Evolutionary conservation across 2,113 vertebrate genomes (phyloP).

Genomic region (Dromaius novaehollandiae): DNA sequence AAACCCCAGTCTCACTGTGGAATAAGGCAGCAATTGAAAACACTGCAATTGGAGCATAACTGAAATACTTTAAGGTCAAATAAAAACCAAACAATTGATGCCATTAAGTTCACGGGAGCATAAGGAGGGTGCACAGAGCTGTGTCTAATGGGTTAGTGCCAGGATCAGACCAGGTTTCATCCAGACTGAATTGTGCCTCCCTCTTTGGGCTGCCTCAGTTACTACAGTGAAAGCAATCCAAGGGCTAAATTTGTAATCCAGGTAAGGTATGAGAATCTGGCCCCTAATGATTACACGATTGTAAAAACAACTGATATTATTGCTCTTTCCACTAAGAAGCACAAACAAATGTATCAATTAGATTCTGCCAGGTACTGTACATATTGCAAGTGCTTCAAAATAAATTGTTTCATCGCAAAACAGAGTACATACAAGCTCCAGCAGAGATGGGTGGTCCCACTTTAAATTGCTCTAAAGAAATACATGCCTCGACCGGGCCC

Average conservation of each 20-base stretch:
- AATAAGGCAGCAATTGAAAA: conserved; percentile 6
- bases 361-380: not conserved
- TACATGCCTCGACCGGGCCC: not conserved
- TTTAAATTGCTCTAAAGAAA: not conserved
- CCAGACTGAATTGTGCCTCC: not conserved
- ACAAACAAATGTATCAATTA: not conserved
- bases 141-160: not conserved
- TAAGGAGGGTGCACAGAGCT: not conserved
- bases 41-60: not conserved
- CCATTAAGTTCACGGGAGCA: conserved; percentile 4
- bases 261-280: not conserved
- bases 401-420: not conserved
- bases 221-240: not conserved
- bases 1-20: not conserved
- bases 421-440: not conserved
- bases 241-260: not conserved
- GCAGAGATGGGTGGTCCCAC: not conserved
- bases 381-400: not conserved
- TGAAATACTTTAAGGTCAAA: conserved; percentile 25
- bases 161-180: not conserved
- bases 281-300: not conserved
- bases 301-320: not conserved
- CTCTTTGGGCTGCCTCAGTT: not conserved
- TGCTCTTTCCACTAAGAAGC: not conserved
- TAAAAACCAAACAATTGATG: not conserved